phyloP scores from a whole-genome alignment of 1,140 invertebrate species.

The Calephelis virginiensis region DNA sequence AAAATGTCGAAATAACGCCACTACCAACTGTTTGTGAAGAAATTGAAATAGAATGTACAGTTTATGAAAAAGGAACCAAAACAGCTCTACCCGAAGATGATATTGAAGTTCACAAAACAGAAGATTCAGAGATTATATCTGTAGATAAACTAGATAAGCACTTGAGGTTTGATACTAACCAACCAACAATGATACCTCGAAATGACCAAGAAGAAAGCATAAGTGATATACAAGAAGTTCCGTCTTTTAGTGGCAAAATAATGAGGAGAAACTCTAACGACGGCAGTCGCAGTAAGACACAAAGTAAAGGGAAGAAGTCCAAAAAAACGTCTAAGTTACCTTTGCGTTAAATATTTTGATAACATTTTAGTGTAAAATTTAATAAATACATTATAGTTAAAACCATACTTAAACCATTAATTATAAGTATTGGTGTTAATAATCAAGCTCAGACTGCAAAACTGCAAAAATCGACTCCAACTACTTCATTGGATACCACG shows the following conservation, averaged over 20 bases:
- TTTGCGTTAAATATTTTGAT: not conserved
- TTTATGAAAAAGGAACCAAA: slow-evolving; percentile 36
- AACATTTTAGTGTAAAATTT: not conserved
- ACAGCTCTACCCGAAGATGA: slow-evolving; percentile 21
- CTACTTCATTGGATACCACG: no score
- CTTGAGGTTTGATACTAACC: slow-evolving; percentile 50
- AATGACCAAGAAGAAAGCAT: slow-evolving; percentile 22
- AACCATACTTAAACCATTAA: no score
- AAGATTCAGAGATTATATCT: not conserved
- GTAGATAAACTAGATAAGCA: slow-evolving; percentile 38
- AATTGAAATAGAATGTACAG: slow-evolving; percentile 44
- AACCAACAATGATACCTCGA: slow-evolving; percentile 41
- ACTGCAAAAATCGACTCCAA: no score
- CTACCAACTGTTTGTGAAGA: slow-evolving; percentile 32
- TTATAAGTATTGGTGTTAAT: no score
- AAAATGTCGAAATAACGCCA: not conserved
- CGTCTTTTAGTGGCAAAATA: not conserved
- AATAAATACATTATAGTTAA: no score
- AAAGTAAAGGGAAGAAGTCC: not conserved
- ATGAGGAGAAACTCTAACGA: not conserved
- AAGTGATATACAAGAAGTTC: not conserved
- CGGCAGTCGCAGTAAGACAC: not conserved
- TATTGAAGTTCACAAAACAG: slow-evolving; percentile 2
- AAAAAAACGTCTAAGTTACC: not conserved
- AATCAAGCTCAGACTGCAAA: no score